These are phyloP conservation scores for Gymnorhina tibicen DNA, from an alignment of 2,113 vertebrate genomes.

Conservation along the genomic window DNA sequence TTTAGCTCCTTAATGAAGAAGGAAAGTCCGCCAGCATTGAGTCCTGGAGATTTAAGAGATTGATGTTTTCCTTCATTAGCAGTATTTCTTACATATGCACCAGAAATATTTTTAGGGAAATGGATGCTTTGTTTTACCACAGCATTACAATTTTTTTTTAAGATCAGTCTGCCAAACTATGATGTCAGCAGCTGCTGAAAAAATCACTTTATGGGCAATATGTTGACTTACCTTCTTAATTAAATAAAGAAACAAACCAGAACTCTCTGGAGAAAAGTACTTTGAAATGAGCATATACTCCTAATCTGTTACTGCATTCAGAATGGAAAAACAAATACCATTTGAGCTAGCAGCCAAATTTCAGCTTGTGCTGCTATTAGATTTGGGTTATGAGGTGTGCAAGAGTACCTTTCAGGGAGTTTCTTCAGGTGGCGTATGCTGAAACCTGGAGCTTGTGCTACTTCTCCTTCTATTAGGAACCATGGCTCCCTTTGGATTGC, in stretches of 20 bases:
- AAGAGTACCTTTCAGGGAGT: neutral
- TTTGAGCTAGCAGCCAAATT: conserved; percentile 1
- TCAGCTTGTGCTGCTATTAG: neutral
- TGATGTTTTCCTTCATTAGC: conserved; percentile 51
- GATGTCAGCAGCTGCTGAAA: conserved; percentile 33
- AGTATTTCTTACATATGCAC: conserved; percentile 47
- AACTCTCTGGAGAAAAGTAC: neutral
- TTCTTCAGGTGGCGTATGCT: neutral
- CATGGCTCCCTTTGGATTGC: neutral
- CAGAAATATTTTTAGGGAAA: conserved; percentile 58
- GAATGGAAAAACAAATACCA: conserved; percentile 17
- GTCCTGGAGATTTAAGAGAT: conserved; percentile 36
- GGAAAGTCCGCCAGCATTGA: conserved; percentile 31
- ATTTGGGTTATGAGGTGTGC: neutral
- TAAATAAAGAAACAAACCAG: neutral
- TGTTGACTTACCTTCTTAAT: conserved; percentile 47
- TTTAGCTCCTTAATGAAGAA: conserved; percentile 35
- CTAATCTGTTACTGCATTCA: neutral
- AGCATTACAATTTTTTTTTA: conserved; percentile 24
- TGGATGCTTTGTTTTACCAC: conserved; percentile 39
- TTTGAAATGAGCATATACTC: conserved; percentile 17
- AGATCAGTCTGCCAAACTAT: conserved; percentile 40
- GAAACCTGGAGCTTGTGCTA: neutral
- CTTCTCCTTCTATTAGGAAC: neutral
- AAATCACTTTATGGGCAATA: conserved; percentile 60